phyloP scores from a whole-genome alignment of 1,140 invertebrate species.

The Nylanderia fulva region DNA sequence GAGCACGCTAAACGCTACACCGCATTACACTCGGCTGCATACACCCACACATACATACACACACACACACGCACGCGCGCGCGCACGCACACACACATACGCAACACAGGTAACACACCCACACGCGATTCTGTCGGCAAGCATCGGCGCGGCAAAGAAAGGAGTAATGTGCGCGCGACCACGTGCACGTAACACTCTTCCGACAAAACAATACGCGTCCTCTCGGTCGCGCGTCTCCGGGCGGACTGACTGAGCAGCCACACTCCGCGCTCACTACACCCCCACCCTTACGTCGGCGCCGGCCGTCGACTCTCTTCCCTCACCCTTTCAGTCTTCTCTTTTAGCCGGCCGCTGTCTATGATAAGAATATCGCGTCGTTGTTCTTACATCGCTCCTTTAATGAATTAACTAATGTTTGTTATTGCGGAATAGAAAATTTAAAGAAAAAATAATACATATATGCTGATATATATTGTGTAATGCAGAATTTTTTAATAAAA shows the following conservation, averaged over 20 bases:
- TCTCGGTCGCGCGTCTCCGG: constrained; percentile 73
- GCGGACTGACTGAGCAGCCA: constrained; percentile 74
- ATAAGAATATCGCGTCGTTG: neutral
- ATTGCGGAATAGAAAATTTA: neutral
- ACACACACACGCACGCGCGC: neutral
- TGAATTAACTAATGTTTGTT: neutral
- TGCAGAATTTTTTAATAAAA: too few relatives aligned
- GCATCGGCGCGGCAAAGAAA: neutral
- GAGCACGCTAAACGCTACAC: neutral
- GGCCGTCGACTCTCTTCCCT: neutral
- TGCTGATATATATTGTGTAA: too few relatives aligned
- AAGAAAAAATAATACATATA: neutral
- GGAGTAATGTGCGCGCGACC: constrained; percentile 9
- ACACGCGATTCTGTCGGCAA: neutral
- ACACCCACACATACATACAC: neutral
- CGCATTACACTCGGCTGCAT: constrained; percentile 12
- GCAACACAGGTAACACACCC: neutral
- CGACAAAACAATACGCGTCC: constrained; percentile 12
- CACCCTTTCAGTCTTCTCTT: constrained; percentile 29
- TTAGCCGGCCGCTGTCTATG: neutral
- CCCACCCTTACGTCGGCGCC: constrained; percentile 38
- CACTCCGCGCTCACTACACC: constrained; percentile 66
- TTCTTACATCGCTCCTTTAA: neutral
- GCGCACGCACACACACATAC: neutral
- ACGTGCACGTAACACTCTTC: constrained; percentile 48